A percentile compares a stretch with the other conserved stretches of the same genome.
Evolutionary conservation across 2,113 vertebrate species (phyloP).

Genomic region (Sinocyclocheilus anshuiensis): DNA sequence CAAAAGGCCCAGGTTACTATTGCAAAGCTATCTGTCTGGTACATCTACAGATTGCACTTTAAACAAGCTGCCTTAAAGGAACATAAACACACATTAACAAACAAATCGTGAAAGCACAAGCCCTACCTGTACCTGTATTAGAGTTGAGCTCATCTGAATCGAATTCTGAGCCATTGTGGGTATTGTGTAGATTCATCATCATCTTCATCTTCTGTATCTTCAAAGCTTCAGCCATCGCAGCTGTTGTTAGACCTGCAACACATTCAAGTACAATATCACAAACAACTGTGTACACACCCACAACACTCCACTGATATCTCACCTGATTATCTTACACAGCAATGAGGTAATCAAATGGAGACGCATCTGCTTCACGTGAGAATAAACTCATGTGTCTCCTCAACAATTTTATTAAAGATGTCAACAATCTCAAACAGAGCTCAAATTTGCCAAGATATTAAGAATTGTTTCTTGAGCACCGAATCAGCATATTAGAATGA

Average conservation of each 20-base stretch:
- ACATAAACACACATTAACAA: conserved; percentile 10
- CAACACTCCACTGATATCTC: too few relatives aligned
- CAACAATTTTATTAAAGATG: too few relatives aligned
- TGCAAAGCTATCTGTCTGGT: conserved; percentile 34
- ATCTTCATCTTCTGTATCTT: conserved; percentile 85
- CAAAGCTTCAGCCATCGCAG: conserved; percentile 84
- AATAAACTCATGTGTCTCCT: too few relatives aligned
- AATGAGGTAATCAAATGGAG: too few relatives aligned
- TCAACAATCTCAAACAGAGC: too few relatives aligned
- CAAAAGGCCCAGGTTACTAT: conserved; percentile 42
- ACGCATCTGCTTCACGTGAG: too few relatives aligned
- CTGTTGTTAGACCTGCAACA: conserved; percentile 77
- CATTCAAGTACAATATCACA: conserved; percentile 15
- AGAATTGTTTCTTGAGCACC: not conserved
- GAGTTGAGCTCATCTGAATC: conserved; percentile 82
- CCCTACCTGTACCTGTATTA: conserved; percentile 71
- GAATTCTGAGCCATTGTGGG: conserved; percentile 79
- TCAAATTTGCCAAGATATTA: too few relatives aligned
- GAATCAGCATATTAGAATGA: not conserved
- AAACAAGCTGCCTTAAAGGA: conserved; percentile 15
- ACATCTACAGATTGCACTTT: conserved; percentile 26
- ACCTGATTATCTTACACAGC: too few relatives aligned
- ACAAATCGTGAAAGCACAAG: not conserved
- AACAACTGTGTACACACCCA: too few relatives aligned
- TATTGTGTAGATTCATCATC: conserved; percentile 81